A percentile compares a stretch with the other conserved stretches of the same genome.
These are phyloP conservation scores for Dolichomitus sp. DNA, from an alignment of 2,888 invertebrate species.

Conservation along the genomic window DNA sequence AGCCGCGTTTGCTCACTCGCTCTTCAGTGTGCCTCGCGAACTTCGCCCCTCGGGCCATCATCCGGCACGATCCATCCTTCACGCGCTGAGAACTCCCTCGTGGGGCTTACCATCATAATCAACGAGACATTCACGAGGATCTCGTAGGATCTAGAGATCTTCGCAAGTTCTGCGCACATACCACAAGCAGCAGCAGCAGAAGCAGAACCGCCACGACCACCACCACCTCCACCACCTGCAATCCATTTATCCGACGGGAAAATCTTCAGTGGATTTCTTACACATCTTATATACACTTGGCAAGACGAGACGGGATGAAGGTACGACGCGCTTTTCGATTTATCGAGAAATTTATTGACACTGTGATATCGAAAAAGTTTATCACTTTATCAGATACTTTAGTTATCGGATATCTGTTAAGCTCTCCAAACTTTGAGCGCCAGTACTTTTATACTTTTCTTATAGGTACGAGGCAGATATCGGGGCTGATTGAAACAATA, in stretches of 20 bases:
- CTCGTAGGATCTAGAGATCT: conserved; percentile 55
- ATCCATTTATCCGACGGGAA: conserved; percentile 37
- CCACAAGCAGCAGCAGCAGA: conserved; percentile 17
- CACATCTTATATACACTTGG: background rate
- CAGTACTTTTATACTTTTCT: background rate
- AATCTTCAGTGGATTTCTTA: conserved; percentile 12
- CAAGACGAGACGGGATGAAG: conserved; percentile 11
- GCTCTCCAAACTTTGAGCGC: conserved; percentile 10
- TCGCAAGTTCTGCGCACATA: conserved; percentile 48
- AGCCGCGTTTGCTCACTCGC: conserved; percentile 66
- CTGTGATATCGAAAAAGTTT: conserved; percentile 50
- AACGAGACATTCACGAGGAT: conserved; percentile 65
- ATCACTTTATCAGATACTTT: conserved; percentile 17
- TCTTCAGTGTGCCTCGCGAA: conserved; percentile 54
- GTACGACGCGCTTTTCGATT: conserved; percentile 35
- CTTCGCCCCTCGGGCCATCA: conserved; percentile 65
- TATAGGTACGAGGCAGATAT: background rate
- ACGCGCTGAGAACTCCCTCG: conserved; percentile 63
- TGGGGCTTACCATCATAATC: conserved; percentile 66
- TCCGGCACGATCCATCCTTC: conserved; percentile 64
- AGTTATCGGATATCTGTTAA: conserved; percentile 27
- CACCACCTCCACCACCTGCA: conserved; percentile 15
- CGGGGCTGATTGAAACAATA: background rate
- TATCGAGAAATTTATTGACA: conserved; percentile 36
- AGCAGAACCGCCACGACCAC: background rate